Conservation (phyloP, 1,140 invertebrate species). For the Drosophila pseudoobscura region DNA sequence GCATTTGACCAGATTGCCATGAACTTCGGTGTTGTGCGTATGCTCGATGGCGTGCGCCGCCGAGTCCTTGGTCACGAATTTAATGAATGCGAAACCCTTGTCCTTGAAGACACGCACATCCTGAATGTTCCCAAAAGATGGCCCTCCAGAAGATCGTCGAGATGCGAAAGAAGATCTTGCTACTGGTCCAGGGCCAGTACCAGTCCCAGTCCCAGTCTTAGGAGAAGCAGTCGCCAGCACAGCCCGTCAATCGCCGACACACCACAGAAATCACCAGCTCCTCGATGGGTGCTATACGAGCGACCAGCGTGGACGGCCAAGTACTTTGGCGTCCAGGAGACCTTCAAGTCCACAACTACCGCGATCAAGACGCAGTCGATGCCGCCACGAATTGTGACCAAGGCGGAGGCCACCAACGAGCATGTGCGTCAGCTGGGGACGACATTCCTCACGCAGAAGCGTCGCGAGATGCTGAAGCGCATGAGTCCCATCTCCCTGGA, state of each 20-base stretch:
- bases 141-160: no score
- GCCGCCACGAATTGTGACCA: slow-evolving; percentile 19
- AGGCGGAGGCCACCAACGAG: slow-evolving; percentile 57
- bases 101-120: no score
- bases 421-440: slow-evolving; percentile 44
- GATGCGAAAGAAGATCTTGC: no score
- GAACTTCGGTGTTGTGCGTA: no score
- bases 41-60: no score
- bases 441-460: slow-evolving; percentile 34
- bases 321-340: slow-evolving; percentile 66
- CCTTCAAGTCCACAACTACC: slow-evolving; percentile 29
- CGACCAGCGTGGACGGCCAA: slow-evolving; percentile 69
- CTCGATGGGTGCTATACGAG: background rate
- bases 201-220: background rate
- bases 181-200: no score
- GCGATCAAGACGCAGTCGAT: slow-evolving; percentile 39
- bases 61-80: no score
- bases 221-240: slow-evolving; percentile 8
- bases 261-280: slow-evolving; percentile 45
- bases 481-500: slow-evolving; percentile 63
- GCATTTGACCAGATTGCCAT: no score
- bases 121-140: no score
- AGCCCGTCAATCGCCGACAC: slow-evolving; percentile 49
- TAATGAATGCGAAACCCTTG: no score
- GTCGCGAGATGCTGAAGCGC: slow-evolving; percentile 64